Evolutionary conservation across 2,797 vertebrate species (phyloP).

Genomic region (Sphenodon punctatus): DNA sequence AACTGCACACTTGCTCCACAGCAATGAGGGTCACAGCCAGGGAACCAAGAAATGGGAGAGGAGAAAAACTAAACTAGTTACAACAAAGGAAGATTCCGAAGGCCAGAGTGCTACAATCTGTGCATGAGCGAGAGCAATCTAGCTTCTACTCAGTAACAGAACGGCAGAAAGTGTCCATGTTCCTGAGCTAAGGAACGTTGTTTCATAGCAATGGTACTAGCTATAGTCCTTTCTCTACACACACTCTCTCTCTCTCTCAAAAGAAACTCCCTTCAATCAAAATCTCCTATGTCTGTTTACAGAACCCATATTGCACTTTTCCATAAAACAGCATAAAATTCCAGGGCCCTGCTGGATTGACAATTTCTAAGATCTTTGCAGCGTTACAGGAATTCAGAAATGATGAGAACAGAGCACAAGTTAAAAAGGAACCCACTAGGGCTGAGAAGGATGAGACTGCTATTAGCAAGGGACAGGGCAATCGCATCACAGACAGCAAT

Average conservation of each 20-base stretch:
- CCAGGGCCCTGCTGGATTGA: neutral
- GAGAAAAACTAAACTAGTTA: neutral
- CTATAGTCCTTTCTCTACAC: neutral
- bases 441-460: neutral
- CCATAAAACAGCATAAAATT: slow-evolving; percentile 15
- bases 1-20: neutral
- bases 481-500: neutral
- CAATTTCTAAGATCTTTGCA: neutral
- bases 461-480: neutral
- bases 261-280: neutral
- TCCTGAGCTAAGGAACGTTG: neutral
- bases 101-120: slow-evolving; percentile 4
- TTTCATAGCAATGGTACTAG: neutral
- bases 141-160: neutral
- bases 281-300: neutral
- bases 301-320: slow-evolving; percentile 26
- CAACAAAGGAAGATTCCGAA: neutral
- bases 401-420: neutral
- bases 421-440: slow-evolving; percentile 3
- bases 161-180: neutral
- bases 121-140: neutral
- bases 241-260: neutral
- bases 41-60: neutral
- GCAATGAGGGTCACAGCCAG: neutral
- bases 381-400: slow-evolving; percentile 1